These are phyloP conservation scores for Lacerta agilis DNA, from an alignment of 2,797 vertebrate species.

Conservation along the genomic window DNA sequence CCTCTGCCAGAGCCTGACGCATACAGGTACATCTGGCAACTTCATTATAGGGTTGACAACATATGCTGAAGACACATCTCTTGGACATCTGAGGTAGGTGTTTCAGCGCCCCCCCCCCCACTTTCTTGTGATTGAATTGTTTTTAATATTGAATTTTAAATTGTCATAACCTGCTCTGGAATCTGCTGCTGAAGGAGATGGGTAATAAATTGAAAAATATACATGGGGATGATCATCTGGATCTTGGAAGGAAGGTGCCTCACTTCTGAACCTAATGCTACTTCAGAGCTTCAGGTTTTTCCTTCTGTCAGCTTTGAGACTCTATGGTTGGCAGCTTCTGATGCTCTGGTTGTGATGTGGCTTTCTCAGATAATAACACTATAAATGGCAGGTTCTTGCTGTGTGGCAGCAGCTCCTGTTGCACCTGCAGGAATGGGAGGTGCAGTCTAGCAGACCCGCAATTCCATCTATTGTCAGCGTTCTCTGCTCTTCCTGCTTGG, in stretches of 20 bases:
- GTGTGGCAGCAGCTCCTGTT: background rate
- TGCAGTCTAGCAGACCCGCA: background rate
- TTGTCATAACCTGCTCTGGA: no score
- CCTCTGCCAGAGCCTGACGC: background rate
- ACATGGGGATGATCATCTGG: no score
- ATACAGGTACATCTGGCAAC: no score
- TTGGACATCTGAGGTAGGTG: no score
- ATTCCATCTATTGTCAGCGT: constrained; percentile 1
- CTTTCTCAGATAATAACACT: background rate
- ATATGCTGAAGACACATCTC: no score
- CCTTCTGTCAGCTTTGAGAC: background rate
- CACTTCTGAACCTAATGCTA: background rate
- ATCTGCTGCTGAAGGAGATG: no score
- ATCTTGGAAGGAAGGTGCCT: background rate
- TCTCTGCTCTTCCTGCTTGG: background rate
- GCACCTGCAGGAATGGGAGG: constrained; percentile 4
- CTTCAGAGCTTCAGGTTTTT: background rate
- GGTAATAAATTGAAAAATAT: no score
- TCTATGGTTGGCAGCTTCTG: background rate
- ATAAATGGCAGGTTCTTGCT: constrained; percentile 10
- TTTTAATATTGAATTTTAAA: no score
- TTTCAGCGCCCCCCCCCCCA: no score
- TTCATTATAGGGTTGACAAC: no score
- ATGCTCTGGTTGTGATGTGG: background rate
- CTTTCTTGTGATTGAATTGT: no score